Percentiles rank a stretch among this genome's conserved stretches.
Conservation (phyloP, 1,140 invertebrate species). For the Drosophila sp. region DNA sequence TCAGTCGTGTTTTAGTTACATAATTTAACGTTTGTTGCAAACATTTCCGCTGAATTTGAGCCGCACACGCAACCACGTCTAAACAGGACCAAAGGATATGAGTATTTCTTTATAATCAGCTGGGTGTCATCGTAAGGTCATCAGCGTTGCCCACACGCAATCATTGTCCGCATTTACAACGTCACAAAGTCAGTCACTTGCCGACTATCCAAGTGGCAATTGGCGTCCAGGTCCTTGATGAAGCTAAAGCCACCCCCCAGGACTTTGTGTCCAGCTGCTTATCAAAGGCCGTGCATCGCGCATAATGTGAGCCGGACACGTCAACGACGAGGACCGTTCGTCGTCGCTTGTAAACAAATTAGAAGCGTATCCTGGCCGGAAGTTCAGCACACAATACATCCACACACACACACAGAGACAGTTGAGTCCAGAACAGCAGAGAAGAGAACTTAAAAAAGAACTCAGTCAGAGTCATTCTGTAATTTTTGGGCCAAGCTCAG, state of each 20-base stretch:
- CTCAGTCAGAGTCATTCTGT: conserved; percentile 5
- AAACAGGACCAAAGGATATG: conserved; percentile 15
- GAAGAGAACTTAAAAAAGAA: background rate
- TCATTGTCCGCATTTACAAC: conserved; percentile 27
- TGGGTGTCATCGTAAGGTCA: conserved; percentile 84
- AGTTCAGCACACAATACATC: conserved; percentile 43
- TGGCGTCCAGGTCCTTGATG: background rate
- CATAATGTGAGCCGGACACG: too few relatives aligned
- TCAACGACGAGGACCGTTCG: conserved; percentile 5
- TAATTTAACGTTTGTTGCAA: conserved; percentile 79
- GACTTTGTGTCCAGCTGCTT: conserved; percentile 55
- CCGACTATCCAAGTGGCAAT: conserved; percentile 1
- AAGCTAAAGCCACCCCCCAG: conserved; percentile 9
- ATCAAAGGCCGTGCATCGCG: conserved; percentile 62
- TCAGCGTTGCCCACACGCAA: conserved; percentile 55
- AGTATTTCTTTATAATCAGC: conserved; percentile 80
- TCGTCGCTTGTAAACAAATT: conserved; percentile 75
- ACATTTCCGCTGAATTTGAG: conserved; percentile 81
- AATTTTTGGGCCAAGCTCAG: conserved; percentile 19
- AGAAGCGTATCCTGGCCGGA: conserved; percentile 80
- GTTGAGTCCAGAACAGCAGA: background rate
- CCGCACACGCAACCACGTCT: conserved; percentile 51
- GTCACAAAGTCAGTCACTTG: conserved; percentile 58
- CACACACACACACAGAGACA: conserved; percentile 5
- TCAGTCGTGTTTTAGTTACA: conserved; percentile 72